These are phyloP conservation scores for Cassiopea andromeda DNA, from an alignment of 30 jellyfish, hydroid and myxozoan genomes.

Conservation along the genomic window DNA sequence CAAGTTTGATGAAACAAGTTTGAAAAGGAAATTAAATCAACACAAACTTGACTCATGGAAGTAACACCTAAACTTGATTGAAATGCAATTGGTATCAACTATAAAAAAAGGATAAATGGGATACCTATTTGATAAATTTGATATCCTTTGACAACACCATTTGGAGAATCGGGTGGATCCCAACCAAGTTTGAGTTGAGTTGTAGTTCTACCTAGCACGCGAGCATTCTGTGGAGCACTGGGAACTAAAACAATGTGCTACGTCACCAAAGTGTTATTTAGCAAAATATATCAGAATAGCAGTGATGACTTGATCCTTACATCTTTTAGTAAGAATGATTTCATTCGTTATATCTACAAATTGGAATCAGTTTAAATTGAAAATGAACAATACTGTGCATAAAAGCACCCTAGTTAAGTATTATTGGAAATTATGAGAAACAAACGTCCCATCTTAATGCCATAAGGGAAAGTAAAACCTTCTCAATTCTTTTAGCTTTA, in stretches of 20 bases:
- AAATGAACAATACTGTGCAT: background rate
- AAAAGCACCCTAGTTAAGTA: background rate
- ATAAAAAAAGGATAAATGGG: background rate
- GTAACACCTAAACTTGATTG: no score
- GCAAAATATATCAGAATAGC: background rate
- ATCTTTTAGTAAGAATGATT: background rate
- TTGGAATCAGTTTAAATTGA: background rate
- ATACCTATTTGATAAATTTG: conserved; percentile 70
- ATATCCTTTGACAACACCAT: conserved; percentile 90
- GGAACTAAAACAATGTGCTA: conserved; percentile 66
- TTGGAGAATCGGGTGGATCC: conserved; percentile 87
- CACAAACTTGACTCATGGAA: no score
- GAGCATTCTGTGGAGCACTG: conserved; percentile 86
- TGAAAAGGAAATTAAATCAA: no score
- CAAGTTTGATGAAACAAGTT: no score
- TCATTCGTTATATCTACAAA: background rate
- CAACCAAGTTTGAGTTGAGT: conserved; percentile 83
- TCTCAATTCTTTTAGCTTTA: no score
- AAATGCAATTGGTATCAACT: no score
- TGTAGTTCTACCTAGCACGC: conserved; percentile 65
- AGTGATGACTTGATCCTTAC: background rate
- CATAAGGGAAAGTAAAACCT: background rate
- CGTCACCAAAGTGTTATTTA: no score
- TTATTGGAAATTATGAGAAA: background rate
- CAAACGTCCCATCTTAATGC: background rate